Evolutionary conservation across 2,888 invertebrate genomes (phyloP), one percentile per base, ranked within the genome.

Genomic region (Synanthedon vespiformis): DNA sequence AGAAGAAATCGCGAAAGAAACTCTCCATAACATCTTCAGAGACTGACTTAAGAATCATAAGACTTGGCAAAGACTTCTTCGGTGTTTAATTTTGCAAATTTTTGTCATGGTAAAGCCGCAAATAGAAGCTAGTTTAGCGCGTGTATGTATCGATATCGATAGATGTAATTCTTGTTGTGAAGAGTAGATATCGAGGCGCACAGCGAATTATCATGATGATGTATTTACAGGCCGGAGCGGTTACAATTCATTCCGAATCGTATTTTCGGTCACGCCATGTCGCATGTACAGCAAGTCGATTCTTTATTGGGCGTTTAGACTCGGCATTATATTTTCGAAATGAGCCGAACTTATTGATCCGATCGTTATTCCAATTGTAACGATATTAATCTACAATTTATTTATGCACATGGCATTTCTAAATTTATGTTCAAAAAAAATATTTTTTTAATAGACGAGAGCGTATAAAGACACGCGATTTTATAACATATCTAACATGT

Each of bases 221-320:
- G 80, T 82, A 84, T 83, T 83, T 80, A 84, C 72, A 74, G 73
- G 60, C 61, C 64, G 61, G 69, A 40, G 64, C 68, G 74, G 76
- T 76, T 71, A 77, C 77, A 77, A 74, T 80, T 83, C 79, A 77
- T 80, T 80, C 68, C 67, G 72, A 75, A 78, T 81, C 74, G 76
- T 77, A 81, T 85, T 79, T 80, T 80, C 75, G 77, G 86, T 85
- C 87, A 87, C 85, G 86, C 85, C 73, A 87, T 80, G 79, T 86
- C 83, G 87, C 87, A 86, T 86, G 86, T 70, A 70, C 74, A 69
- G 72, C 64, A 62, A 76, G 79, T 77, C 79, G 77, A 83, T 81
- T 74, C 76, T 78, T 79, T 80, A 83, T 80, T 74, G 74, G 74
- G 68, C 74, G 68, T 74, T 77, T 71, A 70, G 68, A 59, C 69